These are phyloP conservation scores for Mormoops blainvillei DNA, from an alignment of 2,113 vertebrate species.

Conservation along the genomic window DNA sequence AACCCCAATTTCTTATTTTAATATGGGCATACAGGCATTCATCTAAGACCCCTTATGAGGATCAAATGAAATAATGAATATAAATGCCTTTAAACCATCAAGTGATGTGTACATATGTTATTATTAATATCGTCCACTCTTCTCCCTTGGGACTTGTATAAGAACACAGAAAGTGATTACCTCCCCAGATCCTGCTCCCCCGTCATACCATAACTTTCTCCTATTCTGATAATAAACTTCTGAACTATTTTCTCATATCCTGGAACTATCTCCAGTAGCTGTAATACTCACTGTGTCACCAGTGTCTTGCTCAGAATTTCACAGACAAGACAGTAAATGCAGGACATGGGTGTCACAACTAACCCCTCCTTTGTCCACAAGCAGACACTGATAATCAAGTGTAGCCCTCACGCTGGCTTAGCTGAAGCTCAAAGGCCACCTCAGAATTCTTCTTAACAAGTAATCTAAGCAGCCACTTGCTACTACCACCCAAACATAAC, in stretches of 20 bases:
- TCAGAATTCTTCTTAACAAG: background rate
- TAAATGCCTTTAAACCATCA: background rate
- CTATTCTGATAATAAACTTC: background rate
- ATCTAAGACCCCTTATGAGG: background rate
- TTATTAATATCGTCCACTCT: background rate
- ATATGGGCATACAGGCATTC: background rate
- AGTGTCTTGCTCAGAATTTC: background rate
- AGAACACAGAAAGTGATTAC: background rate
- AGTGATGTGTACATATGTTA: background rate
- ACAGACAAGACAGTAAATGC: background rate
- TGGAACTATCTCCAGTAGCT: background rate
- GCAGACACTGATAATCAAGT: background rate
- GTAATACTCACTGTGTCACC: background rate
- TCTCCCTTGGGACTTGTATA: background rate
- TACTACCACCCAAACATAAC: background rate
- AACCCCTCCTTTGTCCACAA: background rate
- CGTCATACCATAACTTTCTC: background rate
- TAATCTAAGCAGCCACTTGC: background rate
- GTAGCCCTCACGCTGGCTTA: background rate
- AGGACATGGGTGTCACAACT: rapidly evolving
- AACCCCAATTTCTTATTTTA: background rate
- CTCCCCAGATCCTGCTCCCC: background rate
- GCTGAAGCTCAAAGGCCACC: background rate
- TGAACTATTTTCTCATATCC: background rate
- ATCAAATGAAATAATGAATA: background rate